Conservation (phyloP, 1,140 invertebrate genomes). For the Dermatophagoides farinae region DNA sequence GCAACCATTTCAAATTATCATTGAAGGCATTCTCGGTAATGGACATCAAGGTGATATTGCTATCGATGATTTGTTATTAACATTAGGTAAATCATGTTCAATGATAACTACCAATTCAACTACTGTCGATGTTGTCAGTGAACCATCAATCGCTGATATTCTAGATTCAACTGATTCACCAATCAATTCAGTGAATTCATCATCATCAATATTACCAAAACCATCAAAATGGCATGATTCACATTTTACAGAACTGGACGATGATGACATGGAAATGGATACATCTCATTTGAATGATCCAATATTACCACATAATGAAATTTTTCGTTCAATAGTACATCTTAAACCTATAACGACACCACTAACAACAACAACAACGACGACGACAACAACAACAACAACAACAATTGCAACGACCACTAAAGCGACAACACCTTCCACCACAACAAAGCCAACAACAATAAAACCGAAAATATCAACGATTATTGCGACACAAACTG, state of each 20-base stretch:
- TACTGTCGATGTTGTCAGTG: not conserved
- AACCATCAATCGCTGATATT: not conserved
- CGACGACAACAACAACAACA: not conserved
- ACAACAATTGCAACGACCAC: not conserved
- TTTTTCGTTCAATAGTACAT: not conserved
- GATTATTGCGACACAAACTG: not conserved
- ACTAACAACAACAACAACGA: not conserved
- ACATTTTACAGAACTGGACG: too few species aligned
- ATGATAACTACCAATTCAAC: not conserved
- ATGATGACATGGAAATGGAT: not conserved
- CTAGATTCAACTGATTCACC: too few species aligned
- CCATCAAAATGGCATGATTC: not conserved
- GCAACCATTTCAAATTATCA: not conserved
- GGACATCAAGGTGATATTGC: constrained; percentile 8
- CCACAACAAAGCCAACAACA: not conserved
- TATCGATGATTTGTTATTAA: not conserved
- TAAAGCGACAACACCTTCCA: not conserved
- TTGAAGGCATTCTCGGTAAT: constrained; percentile 1
- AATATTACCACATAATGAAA: not conserved
- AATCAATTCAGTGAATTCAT: not conserved
- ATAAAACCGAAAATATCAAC: not conserved
- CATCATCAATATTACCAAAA: not conserved
- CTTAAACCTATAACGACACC: not conserved
- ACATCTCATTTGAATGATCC: not conserved
- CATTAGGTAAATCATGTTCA: not conserved